Conservation (phyloP, 2,797 vertebrate species). For the Trematomus bernacchii region DNA sequence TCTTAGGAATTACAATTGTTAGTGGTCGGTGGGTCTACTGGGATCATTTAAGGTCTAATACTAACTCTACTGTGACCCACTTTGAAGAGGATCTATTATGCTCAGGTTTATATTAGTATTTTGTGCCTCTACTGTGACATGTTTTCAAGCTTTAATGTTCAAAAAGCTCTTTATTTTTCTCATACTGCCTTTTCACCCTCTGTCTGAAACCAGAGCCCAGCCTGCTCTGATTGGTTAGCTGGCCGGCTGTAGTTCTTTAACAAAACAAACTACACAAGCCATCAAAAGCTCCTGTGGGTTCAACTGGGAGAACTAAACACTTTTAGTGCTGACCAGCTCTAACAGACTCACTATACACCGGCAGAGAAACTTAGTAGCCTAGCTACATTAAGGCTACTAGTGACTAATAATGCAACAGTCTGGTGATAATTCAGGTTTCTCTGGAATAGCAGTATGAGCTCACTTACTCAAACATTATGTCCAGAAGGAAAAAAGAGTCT, state of each 20-base stretch:
- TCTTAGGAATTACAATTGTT: conserved; percentile 15
- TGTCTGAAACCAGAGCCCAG: too few species aligned
- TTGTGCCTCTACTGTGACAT: too few species aligned
- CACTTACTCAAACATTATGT: neutral
- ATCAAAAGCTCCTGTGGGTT: conserved; percentile 3
- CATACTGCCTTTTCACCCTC: too few species aligned
- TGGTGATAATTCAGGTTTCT: too few species aligned
- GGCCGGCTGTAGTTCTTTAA: neutral
- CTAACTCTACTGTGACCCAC: conserved; percentile 15
- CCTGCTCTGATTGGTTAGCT: too few species aligned
- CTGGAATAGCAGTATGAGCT: neutral
- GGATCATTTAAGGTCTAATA: neutral
- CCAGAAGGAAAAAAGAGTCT: neutral
- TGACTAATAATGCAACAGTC: neutral
- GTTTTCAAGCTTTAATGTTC: too few species aligned
- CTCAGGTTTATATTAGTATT: too few species aligned
- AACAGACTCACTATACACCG: neutral
- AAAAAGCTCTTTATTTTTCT: too few species aligned
- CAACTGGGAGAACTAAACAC: conserved; percentile 12
- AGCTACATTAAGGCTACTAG: conserved; percentile 1
- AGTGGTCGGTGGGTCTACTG: neutral
- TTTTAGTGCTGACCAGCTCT: neutral
- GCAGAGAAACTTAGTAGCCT: neutral
- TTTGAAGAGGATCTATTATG: neutral
- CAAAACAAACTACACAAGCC: neutral